These are phyloP conservation scores for Gnathonemus echidnorhynchus DNA, from an alignment of 2,113 vertebrate species.

Conservation along the genomic window DNA sequence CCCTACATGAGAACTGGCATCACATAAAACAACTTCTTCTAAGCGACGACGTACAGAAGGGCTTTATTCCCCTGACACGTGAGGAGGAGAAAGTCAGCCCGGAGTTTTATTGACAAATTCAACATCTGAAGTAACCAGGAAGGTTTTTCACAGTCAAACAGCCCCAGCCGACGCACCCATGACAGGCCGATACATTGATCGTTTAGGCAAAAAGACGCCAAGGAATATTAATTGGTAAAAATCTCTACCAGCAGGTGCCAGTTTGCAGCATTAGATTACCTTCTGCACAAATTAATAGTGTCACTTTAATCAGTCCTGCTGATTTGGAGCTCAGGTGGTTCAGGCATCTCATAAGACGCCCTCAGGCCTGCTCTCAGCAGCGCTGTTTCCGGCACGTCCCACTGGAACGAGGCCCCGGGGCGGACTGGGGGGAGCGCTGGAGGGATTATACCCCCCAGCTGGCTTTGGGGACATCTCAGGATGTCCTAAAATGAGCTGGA, in stretches of 20 bases:
- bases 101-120: background rate
- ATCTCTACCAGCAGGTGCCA: background rate
- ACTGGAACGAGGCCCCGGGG: background rate
- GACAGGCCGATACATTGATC: background rate
- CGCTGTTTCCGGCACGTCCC: background rate
- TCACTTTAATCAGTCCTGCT: background rate
- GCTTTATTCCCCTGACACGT: background rate
- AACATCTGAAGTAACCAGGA: background rate
- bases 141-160: background rate
- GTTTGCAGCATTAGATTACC: background rate
- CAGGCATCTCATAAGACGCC: background rate
- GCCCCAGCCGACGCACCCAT: background rate
- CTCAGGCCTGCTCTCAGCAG: background rate
- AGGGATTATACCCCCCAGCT: background rate
- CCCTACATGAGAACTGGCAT: background rate
- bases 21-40: background rate
- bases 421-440: background rate
- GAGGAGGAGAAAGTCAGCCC: background rate
- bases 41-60: conserved; percentile 3
- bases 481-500: background rate
- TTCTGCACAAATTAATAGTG: background rate
- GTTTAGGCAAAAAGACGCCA: background rate
- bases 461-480: background rate
- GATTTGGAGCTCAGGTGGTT: background rate
- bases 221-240: background rate